These are phyloP conservation scores for Ctenochaetus hawaiiensis DNA, from an alignment of 2,797 vertebrate species.

Conservation along the genomic window DNA sequence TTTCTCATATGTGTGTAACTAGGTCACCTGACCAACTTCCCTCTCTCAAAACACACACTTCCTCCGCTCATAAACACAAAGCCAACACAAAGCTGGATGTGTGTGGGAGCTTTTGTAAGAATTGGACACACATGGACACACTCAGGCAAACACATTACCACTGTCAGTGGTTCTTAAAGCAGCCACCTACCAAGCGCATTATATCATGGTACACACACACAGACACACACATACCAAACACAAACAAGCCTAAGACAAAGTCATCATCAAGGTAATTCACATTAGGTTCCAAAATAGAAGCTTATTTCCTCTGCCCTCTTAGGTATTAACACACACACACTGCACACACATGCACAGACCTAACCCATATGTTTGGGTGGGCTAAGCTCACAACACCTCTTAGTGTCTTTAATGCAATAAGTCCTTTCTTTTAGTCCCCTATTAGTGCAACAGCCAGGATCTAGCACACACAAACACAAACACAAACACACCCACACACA, in stretches of 20 bases:
- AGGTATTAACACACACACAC: slow-evolving; percentile 34
- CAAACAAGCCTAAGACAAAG: slow-evolving; percentile 19
- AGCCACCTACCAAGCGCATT: slow-evolving; percentile 13
- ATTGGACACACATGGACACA: slow-evolving; percentile 5
- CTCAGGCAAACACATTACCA: slow-evolving; percentile 34
- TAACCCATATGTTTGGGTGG: slow-evolving; percentile 70
- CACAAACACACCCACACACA: slow-evolving; percentile 19
- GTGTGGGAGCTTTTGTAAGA: slow-evolving; percentile 13
- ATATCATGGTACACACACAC: slow-evolving; percentile 14
- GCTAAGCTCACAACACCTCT: slow-evolving; percentile 64
- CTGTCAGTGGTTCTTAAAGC: slow-evolving; percentile 25
- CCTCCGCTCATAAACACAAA: slow-evolving; percentile 14
- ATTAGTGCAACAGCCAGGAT: slow-evolving; percentile 27
- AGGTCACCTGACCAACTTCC: slow-evolving; percentile 40
- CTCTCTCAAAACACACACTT: slow-evolving; percentile 12
- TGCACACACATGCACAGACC: slow-evolving; percentile 16
- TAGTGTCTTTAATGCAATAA: slow-evolving; percentile 55
- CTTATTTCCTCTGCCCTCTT: slow-evolving; percentile 56
- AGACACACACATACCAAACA: slow-evolving; percentile 4
- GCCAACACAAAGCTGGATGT: slow-evolving; percentile 4
- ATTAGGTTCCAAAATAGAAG: slow-evolving; percentile 41
- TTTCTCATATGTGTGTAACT: slow-evolving; percentile 36
- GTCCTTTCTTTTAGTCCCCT: slow-evolving; percentile 52
- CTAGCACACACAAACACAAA: slow-evolving; percentile 7
- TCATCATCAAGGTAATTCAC: slow-evolving; percentile 59